Percentiles rank a stretch among this genome's conserved stretches.
These are phyloP conservation scores for Eleutherodactylus coqui DNA, from an alignment of 2,797 vertebrate species.

Conservation along the genomic window DNA sequence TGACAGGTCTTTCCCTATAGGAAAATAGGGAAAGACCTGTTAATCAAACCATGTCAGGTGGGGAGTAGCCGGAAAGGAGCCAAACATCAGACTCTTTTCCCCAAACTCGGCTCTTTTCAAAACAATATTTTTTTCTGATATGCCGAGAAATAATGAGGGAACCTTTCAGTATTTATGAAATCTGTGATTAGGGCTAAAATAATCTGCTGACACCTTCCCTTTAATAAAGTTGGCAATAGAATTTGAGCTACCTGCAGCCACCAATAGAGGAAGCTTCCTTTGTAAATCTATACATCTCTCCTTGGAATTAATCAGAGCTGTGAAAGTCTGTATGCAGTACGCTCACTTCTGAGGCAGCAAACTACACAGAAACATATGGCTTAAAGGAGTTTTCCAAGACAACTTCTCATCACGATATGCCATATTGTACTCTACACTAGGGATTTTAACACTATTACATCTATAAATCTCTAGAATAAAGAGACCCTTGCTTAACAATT, in stretches of 20 bases:
- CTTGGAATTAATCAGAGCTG: not conserved
- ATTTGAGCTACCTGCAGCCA: not conserved
- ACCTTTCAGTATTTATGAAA: too few relatives aligned
- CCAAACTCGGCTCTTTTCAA: too few relatives aligned
- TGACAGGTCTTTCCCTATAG: too few relatives aligned
- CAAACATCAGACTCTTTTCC: too few relatives aligned
- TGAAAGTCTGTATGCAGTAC: not conserved
- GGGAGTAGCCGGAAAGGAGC: too few relatives aligned
- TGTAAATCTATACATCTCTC: not conserved
- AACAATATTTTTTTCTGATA: too few relatives aligned
- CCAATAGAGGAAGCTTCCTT: not conserved
- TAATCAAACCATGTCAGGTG: too few relatives aligned
- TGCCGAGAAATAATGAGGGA: too few relatives aligned
- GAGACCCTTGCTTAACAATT: not conserved
- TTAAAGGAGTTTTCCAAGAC: not conserved
- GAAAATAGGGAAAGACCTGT: too few relatives aligned
- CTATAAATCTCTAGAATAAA: not conserved
- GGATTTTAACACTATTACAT: not conserved
- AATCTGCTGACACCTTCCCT: too few relatives aligned
- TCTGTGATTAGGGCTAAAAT: too few relatives aligned
- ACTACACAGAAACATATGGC: not conserved
- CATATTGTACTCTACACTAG: not conserved
- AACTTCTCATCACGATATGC: not conserved
- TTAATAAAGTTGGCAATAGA: too few relatives aligned
- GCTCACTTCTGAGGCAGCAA: not conserved